Base-by-base conservation (phyloP, 1,140 invertebrate species). In the Cyclina sinensis region DNA sequence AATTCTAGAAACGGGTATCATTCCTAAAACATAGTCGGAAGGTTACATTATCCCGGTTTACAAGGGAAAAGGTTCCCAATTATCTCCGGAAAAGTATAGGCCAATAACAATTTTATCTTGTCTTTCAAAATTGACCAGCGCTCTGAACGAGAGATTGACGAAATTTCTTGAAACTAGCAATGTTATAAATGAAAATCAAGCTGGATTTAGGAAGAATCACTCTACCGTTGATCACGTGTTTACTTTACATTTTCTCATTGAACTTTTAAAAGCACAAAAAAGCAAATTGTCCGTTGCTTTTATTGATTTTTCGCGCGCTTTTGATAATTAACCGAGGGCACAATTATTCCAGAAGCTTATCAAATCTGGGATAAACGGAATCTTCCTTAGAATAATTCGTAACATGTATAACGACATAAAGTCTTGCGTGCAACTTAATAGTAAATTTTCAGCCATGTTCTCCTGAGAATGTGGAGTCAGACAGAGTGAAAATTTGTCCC, bases 221-320 rank as follows among this genome's bases (percentile, higher is more conserved):
- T n/a, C n/a, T 5, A 65, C 59, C 14, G 9, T 35, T 30, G 24
- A 30, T 7, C 59, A 30, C 27, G 51, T 57, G 3, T 48, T 48
- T 48, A 48, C 11, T n/a, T 59, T n/a, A 59, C n/a, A 59, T 59
- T 27, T 59, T n/a, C n/a, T 14, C n/a, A 59, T 59, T 12, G 59
- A 65, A 65, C 59, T 3, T 18, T 9, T 65, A n/a, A n/a, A 18
- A 14, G 14, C n/a, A 30, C n/a, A 65, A 65, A 65, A 65, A 35
- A 9, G 21, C 54, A 59, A 59, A 24, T n/a, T 59, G 4, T 59
- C n/a, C n/a, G 59, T 65, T 18, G 59, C n/a, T 35, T 65, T 65
- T 35, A 30, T 65, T 32, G 27, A 65, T 65, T 65, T 65, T 32
- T 65, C 59, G 4, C 59, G 59, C n/a, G 59, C 59, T 65, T 65